Conservation (phyloP, 2,888 invertebrate genomes). For the Creontiades dilutus region DNA sequence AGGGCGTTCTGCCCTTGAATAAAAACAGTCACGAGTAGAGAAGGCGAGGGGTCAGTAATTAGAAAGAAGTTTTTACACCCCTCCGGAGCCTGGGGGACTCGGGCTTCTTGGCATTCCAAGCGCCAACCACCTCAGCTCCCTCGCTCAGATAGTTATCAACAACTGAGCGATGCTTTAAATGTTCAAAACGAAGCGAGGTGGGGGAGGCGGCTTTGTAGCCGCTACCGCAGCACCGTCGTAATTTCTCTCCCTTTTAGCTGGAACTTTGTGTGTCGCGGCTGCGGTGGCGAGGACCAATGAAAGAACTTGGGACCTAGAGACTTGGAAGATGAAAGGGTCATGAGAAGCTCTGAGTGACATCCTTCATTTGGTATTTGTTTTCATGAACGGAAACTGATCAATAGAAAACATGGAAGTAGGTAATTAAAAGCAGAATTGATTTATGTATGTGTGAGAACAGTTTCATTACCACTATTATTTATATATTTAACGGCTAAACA, state of each 20-base stretch:
- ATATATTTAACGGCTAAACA: too few relatives aligned
- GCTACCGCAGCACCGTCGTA: neutral
- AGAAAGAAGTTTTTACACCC: conserved; percentile 18
- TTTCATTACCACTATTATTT: too few relatives aligned
- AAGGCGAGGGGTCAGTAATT: conserved; percentile 6
- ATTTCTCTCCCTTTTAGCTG: neutral
- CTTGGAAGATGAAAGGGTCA: neutral
- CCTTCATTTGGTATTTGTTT: too few relatives aligned
- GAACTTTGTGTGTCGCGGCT: neutral
- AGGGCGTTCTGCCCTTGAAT: conserved; percentile 21
- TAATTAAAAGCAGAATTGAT: too few relatives aligned
- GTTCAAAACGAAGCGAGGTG: conserved; percentile 6
- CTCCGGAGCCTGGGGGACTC: neutral
- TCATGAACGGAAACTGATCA: too few relatives aligned
- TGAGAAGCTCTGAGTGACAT: neutral
- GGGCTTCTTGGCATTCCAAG: conserved; percentile 24
- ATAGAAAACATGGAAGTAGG: too few relatives aligned
- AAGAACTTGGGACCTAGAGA: neutral
- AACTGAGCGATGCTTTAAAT: conserved; percentile 17
- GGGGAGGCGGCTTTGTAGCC: neutral
- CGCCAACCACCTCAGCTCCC: conserved; percentile 13
- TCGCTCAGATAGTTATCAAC: conserved; percentile 27
- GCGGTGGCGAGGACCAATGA: neutral
- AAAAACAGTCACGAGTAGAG: neutral
- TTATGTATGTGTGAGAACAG: too few relatives aligned